Evolutionary conservation across 2,113 vertebrate species (phyloP).

Genomic region (Alligator sinensis): DNA sequence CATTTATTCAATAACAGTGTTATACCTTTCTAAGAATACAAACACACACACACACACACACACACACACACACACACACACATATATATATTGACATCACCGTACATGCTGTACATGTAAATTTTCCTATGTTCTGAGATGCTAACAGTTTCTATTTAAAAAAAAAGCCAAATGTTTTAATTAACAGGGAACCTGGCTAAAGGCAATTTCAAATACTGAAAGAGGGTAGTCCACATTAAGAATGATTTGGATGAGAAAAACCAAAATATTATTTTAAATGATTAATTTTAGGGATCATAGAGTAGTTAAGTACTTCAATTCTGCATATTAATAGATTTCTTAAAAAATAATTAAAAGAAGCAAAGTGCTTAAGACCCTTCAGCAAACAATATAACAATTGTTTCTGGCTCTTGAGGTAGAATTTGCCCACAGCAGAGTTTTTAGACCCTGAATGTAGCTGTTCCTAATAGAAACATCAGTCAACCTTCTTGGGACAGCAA

Average conservation of each 20-base stretch:
- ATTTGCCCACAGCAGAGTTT: background rate
- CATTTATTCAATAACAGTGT: background rate
- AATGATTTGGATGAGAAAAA: background rate
- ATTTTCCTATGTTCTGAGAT: background rate
- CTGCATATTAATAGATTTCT: background rate
- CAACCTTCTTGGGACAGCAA: background rate
- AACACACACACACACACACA: fast-evolving
- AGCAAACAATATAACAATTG: background rate
- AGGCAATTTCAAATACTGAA: background rate
- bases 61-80: fast-evolving
- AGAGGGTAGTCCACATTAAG: fast-evolving
- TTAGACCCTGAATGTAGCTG: fast-evolving
- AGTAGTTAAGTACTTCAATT: background rate
- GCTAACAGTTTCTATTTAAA: background rate
- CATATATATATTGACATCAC: fast-evolving
- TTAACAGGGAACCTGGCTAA: background rate
- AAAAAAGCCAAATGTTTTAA: background rate
- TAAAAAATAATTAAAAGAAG: background rate
- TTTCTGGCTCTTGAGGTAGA: background rate
- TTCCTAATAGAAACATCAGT: fast-evolving
- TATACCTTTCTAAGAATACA: background rate
- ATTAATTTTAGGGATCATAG: background rate
- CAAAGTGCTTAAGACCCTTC: background rate
- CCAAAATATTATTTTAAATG: background rate
- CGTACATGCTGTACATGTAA: background rate